phyloP scores from a whole-genome alignment of 2,888 invertebrate genomes.

The Griposia aprilina region DNA sequence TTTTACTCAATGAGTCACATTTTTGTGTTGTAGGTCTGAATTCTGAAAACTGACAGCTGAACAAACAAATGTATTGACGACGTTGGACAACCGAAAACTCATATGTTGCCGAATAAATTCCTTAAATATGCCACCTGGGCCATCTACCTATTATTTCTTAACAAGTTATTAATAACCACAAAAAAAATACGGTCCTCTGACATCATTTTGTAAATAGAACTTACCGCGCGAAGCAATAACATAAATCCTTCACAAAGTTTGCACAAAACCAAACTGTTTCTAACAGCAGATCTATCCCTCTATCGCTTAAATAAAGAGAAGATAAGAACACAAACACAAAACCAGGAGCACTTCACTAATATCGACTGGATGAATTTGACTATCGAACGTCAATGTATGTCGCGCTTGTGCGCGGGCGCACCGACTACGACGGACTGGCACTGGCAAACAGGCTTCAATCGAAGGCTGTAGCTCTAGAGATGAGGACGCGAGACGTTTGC shows the following conservation, averaged over 20 bases:
- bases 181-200: conserved; percentile 62
- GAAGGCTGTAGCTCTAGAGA: conserved; percentile 78
- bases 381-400: conserved; percentile 59
- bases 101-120: conserved; percentile 25
- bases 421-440: conserved; percentile 82
- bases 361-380: conserved; percentile 59
- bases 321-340: conserved; percentile 75
- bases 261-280: conserved; percentile 76
- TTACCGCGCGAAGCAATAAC: conserved; percentile 71
- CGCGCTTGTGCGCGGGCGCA: conserved; percentile 85
- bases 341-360: conserved; percentile 75
- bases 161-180: conserved; percentile 36
- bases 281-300: conserved; percentile 78
- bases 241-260: conserved; percentile 74
- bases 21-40: conserved; percentile 45
- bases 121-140: conserved; percentile 4
- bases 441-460: conserved; percentile 78
- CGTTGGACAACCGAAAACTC: conserved; percentile 29
- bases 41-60: conserved; percentile 58
- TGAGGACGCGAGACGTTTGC: conserved; percentile 72
- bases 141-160: conserved; percentile 12
- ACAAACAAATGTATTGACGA: conserved; percentile 49
- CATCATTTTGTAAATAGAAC: conserved; percentile 64
- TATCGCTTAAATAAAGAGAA: conserved; percentile 86
- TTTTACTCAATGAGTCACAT: conserved; percentile 59